A percentile compares a stretch with the other conserved stretches of the same genome.
These are phyloP conservation scores for Stenurella melanura DNA, from an alignment of 2,888 invertebrate genomes.

Conservation along the genomic window DNA sequence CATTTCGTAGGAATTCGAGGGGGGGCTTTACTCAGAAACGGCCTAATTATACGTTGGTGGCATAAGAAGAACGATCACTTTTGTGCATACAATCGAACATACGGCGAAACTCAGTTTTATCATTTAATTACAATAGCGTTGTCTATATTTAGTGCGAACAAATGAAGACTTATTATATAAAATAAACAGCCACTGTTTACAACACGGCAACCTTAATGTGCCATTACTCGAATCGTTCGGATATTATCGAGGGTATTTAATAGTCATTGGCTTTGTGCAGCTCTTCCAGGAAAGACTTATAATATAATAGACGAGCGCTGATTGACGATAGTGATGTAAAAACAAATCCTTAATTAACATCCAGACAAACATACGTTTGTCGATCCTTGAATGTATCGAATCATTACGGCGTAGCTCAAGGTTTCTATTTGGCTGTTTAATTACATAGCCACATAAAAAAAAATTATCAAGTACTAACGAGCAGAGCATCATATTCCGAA, in stretches of 20 bases:
- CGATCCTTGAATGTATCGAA: not conserved
- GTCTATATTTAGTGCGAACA: not conserved
- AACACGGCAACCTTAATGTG: not conserved
- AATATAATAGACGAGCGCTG: conserved; percentile 1
- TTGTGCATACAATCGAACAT: conserved; percentile 2
- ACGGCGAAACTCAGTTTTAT: not conserved
- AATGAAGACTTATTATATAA: not conserved
- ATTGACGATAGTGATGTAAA: not conserved
- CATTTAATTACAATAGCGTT: not conserved
- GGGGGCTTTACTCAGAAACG: conserved; percentile 14
- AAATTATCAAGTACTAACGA: too few relatives aligned
- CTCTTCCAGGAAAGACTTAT: not conserved
- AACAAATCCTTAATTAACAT: conserved; percentile 7
- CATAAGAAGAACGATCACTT: not conserved
- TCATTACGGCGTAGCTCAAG: not conserved
- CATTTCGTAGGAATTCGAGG: conserved; percentile 25
- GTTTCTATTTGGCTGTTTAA: not conserved
- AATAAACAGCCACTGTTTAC: not conserved
- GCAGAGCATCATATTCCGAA: too few relatives aligned
- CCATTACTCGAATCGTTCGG: not conserved
- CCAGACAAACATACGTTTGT: not conserved
- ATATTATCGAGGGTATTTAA: conserved; percentile 7
- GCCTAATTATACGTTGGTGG: conserved; percentile 26
- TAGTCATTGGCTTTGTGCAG: conserved; percentile 7
- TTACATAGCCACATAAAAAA: too few relatives aligned